Conservation (phyloP, 2,113 vertebrate species). For the Hystrix brachyura region DNA sequence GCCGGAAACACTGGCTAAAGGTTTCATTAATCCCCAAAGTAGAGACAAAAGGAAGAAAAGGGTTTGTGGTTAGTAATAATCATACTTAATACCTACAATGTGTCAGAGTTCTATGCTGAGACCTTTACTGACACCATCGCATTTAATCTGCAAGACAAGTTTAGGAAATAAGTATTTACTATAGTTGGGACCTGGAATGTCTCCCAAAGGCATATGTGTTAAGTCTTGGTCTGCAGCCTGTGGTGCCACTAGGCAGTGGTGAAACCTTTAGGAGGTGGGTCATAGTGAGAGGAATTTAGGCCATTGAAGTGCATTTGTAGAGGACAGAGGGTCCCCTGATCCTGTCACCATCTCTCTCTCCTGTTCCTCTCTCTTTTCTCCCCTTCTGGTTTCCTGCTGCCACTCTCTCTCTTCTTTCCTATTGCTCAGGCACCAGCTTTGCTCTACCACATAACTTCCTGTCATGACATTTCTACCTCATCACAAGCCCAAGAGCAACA, state of each 20-base stretch:
- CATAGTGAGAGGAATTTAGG: background rate
- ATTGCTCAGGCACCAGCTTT: background rate
- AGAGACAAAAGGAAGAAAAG: background rate
- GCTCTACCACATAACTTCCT: too few relatives aligned
- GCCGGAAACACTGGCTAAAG: background rate
- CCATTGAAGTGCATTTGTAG: background rate
- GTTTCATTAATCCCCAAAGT: background rate
- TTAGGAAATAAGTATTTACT: background rate
- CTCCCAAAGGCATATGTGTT: too few relatives aligned
- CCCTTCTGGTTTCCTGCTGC: background rate
- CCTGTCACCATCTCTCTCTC: fast-evolving
- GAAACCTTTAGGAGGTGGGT: background rate
- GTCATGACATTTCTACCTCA: background rate
- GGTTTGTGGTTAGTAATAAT: background rate
- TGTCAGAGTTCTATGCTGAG: background rate
- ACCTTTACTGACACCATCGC: background rate
- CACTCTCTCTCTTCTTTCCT: background rate
- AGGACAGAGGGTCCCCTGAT: background rate
- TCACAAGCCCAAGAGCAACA: background rate
- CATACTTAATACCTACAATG: background rate
- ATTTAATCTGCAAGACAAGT: background rate
- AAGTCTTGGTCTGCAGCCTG: background rate
- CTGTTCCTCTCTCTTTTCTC: background rate
- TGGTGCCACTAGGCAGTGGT: background rate
- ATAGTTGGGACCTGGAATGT: background rate